Percentiles rank a stretch among this genome's conserved stretches.
phyloP scores from a whole-genome alignment of 2,888 invertebrate species.

The Amphipoea lucens region DNA sequence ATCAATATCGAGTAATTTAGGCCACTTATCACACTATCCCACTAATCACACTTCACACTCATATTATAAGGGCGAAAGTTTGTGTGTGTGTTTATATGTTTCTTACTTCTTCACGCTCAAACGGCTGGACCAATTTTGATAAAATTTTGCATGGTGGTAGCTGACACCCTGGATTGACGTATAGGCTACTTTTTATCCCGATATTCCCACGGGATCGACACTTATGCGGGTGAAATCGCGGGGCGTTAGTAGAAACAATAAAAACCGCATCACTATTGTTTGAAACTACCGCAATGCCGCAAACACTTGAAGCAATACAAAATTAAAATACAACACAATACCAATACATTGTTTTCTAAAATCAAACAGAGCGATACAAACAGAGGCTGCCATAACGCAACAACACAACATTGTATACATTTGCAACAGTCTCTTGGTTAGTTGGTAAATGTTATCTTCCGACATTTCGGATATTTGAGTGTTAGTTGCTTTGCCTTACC shows the following conservation, averaged over 20 bases:
- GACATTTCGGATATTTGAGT: background rate
- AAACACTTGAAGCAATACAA: conserved; percentile 43
- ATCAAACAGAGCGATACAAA: conserved; percentile 39
- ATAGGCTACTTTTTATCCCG: too few species aligned
- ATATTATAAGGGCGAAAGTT: too few species aligned
- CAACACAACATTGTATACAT: conserved; percentile 24
- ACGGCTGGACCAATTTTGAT: too few species aligned
- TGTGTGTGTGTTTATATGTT: too few species aligned
- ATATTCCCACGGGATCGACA: too few species aligned
- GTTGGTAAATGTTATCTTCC: too few species aligned
- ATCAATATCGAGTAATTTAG: conserved; percentile 10
- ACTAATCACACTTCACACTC: too few species aligned
- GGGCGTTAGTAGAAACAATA: conserved; percentile 9
- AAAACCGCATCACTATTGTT: conserved; percentile 24
- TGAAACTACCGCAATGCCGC: conserved; percentile 40
- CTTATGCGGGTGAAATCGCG: too few species aligned
- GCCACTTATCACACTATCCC: background rate
- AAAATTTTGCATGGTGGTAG: too few species aligned
- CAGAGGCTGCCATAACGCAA: conserved; percentile 21
- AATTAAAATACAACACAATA: conserved; percentile 49
- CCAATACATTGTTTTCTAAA: conserved; percentile 49
- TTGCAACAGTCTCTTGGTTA: conserved; percentile 16
- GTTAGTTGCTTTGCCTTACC: background rate
- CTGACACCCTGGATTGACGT: too few species aligned
- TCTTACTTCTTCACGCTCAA: too few species aligned